Percentiles rank a stretch among this genome's conserved stretches.
These are phyloP conservation scores for Euclidia mi DNA, from an alignment of 2,888 invertebrate genomes.

Conservation along the genomic window DNA sequence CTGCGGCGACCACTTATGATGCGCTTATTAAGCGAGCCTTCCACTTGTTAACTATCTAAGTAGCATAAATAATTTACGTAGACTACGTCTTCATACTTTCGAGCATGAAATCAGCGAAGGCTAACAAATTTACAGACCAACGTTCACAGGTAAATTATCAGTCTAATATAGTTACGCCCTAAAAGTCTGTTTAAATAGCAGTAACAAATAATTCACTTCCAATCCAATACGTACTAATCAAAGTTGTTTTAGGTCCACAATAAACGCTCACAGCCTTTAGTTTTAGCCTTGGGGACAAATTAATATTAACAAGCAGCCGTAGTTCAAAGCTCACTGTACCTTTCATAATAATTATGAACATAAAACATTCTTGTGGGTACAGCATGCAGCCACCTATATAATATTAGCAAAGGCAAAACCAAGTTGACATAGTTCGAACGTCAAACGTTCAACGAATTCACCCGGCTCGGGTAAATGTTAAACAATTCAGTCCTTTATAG, in stretches of 20 bases:
- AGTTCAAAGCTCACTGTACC: conserved; percentile 32
- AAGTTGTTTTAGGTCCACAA: conserved; percentile 37
- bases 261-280: conserved; percentile 29
- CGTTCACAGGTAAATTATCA: background rate
- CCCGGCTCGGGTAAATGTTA: conserved; percentile 25
- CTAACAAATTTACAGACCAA: background rate
- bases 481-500: conserved; percentile 29
- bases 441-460: conserved; percentile 34
- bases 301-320: conserved; percentile 21
- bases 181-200: background rate
- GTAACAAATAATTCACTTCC: conserved; percentile 8
- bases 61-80: too few species aligned
- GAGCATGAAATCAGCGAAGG: too few species aligned
- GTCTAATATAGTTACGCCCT: too few species aligned
- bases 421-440: conserved; percentile 32
- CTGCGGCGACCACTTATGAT: too few species aligned
- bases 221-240: conserved; percentile 33
- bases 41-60: too few species aligned
- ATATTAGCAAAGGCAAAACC: conserved; percentile 31
- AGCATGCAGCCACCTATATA: conserved; percentile 13
- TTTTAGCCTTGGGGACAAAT: conserved; percentile 42
- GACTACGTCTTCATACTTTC: too few species aligned
- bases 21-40: too few species aligned
- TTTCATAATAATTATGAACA: conserved; percentile 41
- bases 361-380: conserved; percentile 33